Base-by-base conservation (phyloP, 1,140 invertebrate genomes). In the Phocides pigmalion region DNA sequence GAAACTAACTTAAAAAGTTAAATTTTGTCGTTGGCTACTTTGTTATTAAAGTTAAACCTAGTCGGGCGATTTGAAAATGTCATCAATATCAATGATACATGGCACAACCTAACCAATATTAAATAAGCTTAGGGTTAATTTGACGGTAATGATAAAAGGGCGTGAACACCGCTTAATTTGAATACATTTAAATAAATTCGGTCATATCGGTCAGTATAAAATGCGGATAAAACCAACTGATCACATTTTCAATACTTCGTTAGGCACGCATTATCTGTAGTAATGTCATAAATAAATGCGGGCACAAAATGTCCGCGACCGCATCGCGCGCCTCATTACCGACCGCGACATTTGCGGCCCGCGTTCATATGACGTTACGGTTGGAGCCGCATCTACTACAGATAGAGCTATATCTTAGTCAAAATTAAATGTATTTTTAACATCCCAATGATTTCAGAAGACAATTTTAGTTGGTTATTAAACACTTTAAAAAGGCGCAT, bases 241-340 rank as follows among this genome's bases (percentile, higher is more conserved):
- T 46, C 54, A 35, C 41, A 59, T 46, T 59, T 59, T 59, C 54
- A 58, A 58, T 58, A 58, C 54, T 46, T 58, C 54, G 54, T 58
- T 58, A 58, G 46, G 54, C 54, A 20, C 41, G 54, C 54, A 58
- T 58, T 58, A 58, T 58, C 41, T 58, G 19, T 9, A 58, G 54
- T 58, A 32, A 58, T 32, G 54, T 58, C 54, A 58, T 58, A 58
- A 32, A 58, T 58, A 32, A 58, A 42, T 28, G 41, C 20, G 41
- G 41, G 39, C 9, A 25, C 53, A 44, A 41, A 54, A 41, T 41
- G 53, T 37, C 51, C 37, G 51, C 51, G 51, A 42, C 51, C 51
- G 20, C 51, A 56, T 17, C 25, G 51, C 50, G 35, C 51, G 51
- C 37, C 37, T 56, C 51, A 56, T 56, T 56, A 56, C 51, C 51